Percentiles rank a stretch among this genome's conserved stretches.
phyloP scores from a whole-genome alignment of 2,797 vertebrate genomes.

The Gymnodraco acuticeps region DNA sequence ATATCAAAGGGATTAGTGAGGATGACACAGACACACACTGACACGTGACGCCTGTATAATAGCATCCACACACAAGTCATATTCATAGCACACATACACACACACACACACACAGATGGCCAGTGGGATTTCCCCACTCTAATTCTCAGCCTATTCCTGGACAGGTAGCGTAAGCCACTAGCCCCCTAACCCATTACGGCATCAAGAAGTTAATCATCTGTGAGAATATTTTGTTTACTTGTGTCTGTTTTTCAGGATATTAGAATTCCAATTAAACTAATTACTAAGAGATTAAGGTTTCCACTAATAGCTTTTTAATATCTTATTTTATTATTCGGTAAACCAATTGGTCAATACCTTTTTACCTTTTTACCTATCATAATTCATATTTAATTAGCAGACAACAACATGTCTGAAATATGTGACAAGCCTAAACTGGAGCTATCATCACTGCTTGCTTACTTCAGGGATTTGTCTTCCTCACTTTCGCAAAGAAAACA shows the following conservation, averaged over 20 bases:
- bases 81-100: slow-evolving; percentile 12
- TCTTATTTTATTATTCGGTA: too few relatives aligned
- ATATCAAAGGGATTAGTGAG: slow-evolving; percentile 68
- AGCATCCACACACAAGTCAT: slow-evolving; percentile 35
- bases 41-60: slow-evolving; percentile 57
- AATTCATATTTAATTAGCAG: neutral
- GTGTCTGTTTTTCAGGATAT: neutral
- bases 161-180: slow-evolving; percentile 53
- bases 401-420: neutral
- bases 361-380: too few relatives aligned
- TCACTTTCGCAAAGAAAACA: neutral
- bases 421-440: neutral
- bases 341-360: too few relatives aligned
- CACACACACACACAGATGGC: slow-evolving; percentile 61
- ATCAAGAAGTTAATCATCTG: slow-evolving; percentile 7
- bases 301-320: neutral
- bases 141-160: slow-evolving; percentile 60
- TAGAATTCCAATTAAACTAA: neutral
- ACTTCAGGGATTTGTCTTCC: neutral
- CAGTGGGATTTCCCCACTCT: slow-evolving; percentile 54
- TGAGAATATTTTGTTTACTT: neutral
- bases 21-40: slow-evolving; percentile 55
- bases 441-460: neutral
- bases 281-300: neutral
- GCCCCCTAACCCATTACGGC: neutral